Evolutionary conservation across 2,797 vertebrate species (phyloP).

Genomic region (Sebastolobus altivelis): DNA sequence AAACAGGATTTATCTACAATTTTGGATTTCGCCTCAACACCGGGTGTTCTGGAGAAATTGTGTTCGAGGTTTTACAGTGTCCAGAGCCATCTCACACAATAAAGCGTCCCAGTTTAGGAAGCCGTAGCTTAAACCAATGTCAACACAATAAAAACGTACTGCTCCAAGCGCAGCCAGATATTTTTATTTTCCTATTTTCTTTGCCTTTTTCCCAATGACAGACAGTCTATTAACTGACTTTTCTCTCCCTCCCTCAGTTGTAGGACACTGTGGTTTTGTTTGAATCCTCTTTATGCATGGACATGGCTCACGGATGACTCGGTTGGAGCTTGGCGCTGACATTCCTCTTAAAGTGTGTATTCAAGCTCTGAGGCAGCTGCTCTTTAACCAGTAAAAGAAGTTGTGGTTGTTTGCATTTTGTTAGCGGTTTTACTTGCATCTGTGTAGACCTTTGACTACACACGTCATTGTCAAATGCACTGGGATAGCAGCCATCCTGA

Average conservation of each 20-base stretch:
- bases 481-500: constrained; percentile 51
- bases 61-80: constrained; percentile 57
- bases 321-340: constrained; percentile 43
- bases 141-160: constrained; percentile 71
- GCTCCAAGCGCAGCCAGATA: constrained; percentile 34
- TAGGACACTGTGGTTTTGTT: constrained; percentile 55
- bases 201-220: constrained; percentile 34
- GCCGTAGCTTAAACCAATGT: constrained; percentile 68
- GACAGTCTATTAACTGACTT: constrained; percentile 40
- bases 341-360: constrained; percentile 55
- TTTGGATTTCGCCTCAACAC: constrained; percentile 67
- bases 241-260: constrained; percentile 18
- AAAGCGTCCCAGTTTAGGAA: constrained; percentile 62
- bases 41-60: constrained; percentile 54
- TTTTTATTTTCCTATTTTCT: constrained; percentile 59
- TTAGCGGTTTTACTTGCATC: constrained; percentile 61
- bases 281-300: constrained; percentile 53
- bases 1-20: constrained; percentile 68
- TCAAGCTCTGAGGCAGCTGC: constrained; percentile 56
- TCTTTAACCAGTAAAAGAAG: constrained; percentile 57
- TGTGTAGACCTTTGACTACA: constrained; percentile 42
- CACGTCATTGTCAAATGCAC: constrained; percentile 55
- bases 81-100: constrained; percentile 53
- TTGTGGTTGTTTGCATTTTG: constrained; percentile 59
- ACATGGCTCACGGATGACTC: constrained; percentile 60